Conservation (phyloP, 2,888 invertebrate species). For the Drosophila ezoana region DNA sequence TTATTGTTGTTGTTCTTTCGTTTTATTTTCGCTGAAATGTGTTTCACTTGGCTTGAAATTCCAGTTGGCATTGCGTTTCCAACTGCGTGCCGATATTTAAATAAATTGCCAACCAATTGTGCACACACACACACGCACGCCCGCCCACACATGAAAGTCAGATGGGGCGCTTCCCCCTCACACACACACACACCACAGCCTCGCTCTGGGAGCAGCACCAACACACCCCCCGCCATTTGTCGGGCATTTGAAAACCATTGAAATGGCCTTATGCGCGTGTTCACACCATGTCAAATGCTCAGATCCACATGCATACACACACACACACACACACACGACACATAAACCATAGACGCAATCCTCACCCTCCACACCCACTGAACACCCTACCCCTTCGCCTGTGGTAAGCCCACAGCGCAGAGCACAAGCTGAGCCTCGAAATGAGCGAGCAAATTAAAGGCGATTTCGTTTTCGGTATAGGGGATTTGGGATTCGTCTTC, state of each 20-base stretch:
- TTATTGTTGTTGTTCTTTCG: slow-evolving; percentile 50
- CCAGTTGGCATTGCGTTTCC: slow-evolving; percentile 78
- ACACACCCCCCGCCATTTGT: slow-evolving; percentile 15
- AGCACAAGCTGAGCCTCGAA: slow-evolving; percentile 25
- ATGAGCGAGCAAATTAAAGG: slow-evolving; percentile 69
- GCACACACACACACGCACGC: slow-evolving; percentile 45
- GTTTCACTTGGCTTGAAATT: slow-evolving; percentile 71
- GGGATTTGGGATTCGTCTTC: slow-evolving; percentile 55
- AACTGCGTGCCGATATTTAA: slow-evolving; percentile 81
- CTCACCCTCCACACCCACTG: slow-evolving; percentile 1
- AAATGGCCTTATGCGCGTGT: slow-evolving; percentile 72
- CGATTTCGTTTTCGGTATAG: slow-evolving; percentile 54
- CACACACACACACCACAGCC: not conserved
- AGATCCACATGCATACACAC: slow-evolving; percentile 43
- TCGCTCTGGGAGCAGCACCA: slow-evolving; percentile 3
- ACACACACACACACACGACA: slow-evolving; percentile 17
- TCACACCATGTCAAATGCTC: slow-evolving; percentile 77
- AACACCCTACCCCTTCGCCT: slow-evolving; percentile 1
- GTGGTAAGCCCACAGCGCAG: slow-evolving; percentile 21
- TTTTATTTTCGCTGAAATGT: slow-evolving; percentile 64
- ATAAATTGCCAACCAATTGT: slow-evolving; percentile 80
- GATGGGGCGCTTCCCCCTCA: slow-evolving; percentile 18
- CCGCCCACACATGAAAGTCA: slow-evolving; percentile 17
- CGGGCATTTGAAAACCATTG: slow-evolving; percentile 56
- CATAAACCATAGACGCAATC: slow-evolving; percentile 28